A percentile compares a stretch with the other conserved stretches of the same genome.
Evolutionary conservation across 2,113 vertebrate species (phyloP).

Genomic region (Pomatostomus ruficeps): DNA sequence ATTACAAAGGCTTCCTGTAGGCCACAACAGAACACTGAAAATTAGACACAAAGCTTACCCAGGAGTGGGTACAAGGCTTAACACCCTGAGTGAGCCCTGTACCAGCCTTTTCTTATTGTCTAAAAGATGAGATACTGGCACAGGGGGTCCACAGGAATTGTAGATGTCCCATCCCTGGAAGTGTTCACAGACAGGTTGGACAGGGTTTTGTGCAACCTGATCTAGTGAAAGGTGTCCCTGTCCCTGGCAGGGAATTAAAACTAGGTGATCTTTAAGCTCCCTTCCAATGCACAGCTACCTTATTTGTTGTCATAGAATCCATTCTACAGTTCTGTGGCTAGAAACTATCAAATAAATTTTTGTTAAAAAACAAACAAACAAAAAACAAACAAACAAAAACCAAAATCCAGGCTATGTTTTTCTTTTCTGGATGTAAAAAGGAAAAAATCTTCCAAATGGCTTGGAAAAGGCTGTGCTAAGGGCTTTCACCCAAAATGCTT

Average conservation of each 20-base stretch:
- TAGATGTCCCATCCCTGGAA: background rate
- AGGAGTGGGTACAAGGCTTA: background rate
- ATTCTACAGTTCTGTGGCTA: background rate
- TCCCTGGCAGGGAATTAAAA: background rate
- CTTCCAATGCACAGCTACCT: background rate
- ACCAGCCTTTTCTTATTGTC: background rate
- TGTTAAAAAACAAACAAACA: background rate
- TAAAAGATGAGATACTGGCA: background rate
- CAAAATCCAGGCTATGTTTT: background rate
- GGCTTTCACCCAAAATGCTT: background rate
- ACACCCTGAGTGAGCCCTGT: background rate
- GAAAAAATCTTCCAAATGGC: background rate
- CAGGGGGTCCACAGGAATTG: background rate
- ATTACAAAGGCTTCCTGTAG: background rate
- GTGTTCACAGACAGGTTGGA: fast-evolving
- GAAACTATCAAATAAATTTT: background rate
- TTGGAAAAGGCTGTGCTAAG: background rate
- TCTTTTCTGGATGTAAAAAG: background rate
- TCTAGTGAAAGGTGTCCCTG: background rate
- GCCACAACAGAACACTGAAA: background rate
- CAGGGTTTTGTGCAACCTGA: background rate
- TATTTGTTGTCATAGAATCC: background rate
- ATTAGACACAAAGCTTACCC: background rate
- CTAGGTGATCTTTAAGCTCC: background rate
- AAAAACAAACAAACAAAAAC: background rate